phyloP scores from a whole-genome alignment of 2,113 vertebrate genomes.

The Lota lota region DNA sequence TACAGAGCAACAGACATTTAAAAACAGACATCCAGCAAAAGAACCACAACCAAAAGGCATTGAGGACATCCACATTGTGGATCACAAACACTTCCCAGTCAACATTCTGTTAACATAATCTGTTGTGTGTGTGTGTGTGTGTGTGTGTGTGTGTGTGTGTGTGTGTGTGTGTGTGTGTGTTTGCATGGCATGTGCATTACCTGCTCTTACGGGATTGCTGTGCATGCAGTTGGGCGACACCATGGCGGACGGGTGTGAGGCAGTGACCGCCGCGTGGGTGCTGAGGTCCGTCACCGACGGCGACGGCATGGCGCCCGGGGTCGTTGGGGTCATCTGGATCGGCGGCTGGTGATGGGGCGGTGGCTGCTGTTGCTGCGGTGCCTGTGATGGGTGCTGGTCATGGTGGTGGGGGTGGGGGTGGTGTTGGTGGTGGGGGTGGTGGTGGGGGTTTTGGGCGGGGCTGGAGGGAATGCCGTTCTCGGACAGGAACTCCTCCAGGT shows the following conservation, averaged over 20 bases:
- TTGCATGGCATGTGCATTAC: constrained; percentile 57
- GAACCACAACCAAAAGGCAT: no score
- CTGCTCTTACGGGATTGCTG: constrained; percentile 78
- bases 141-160: background rate
- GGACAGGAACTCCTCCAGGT: constrained; percentile 89
- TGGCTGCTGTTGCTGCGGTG: constrained; percentile 21
- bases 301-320: constrained; percentile 52
- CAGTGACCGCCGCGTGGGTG: constrained; percentile 75
- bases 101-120: no score
- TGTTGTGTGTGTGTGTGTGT: no score
- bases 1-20: no score
- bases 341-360: constrained; percentile 49
- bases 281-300: constrained; percentile 86
- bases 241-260: constrained; percentile 78
- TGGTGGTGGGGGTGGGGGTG: constrained; percentile 60
- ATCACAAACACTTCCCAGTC: no score
- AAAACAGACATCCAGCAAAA: no score
- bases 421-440: constrained; percentile 59
- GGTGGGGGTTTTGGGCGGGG: constrained; percentile 78
- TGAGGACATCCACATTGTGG: no score
- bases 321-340: constrained; percentile 3
- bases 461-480: constrained; percentile 90
- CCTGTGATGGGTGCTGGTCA: constrained; percentile 71
- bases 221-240: constrained; percentile 81
- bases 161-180: background rate